phyloP scores from a whole-genome alignment of 2,797 vertebrate species.

The Rhyacichthys aspro region DNA sequence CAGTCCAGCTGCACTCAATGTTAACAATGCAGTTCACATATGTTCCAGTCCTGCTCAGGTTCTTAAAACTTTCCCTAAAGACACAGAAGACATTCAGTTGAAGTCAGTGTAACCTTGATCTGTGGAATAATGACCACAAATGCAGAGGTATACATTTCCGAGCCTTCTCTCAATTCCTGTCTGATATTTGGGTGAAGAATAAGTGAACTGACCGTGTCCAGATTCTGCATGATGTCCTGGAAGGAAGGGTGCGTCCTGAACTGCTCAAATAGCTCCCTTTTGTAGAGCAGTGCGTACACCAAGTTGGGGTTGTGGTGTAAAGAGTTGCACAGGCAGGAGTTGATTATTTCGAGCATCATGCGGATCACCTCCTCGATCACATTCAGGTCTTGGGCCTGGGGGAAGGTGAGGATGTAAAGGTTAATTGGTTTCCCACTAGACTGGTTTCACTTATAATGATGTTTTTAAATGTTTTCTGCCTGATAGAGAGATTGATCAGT shows the following conservation, averaged over 20 bases:
- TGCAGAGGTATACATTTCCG: background rate
- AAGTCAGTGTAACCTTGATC: conserved; percentile 40
- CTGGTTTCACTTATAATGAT: conserved; percentile 63
- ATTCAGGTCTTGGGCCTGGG: conserved; percentile 93
- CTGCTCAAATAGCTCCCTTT: conserved; percentile 96
- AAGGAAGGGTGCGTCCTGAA: conserved; percentile 95
- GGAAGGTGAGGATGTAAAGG: conserved; percentile 65
- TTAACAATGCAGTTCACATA: conserved; percentile 44
- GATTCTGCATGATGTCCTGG: conserved; percentile 99
- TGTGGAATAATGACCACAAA: conserved; percentile 30
- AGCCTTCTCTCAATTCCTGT: conserved; percentile 1
- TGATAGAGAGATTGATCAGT: conserved; percentile 43
- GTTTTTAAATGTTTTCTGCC: conserved; percentile 58
- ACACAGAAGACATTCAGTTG: conserved; percentile 24
- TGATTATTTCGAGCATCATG: conserved; percentile 99
- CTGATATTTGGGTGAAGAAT: conserved; percentile 1
- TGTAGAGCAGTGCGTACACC: conserved; percentile 95
- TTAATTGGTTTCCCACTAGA: conserved; percentile 74
- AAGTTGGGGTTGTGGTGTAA: conserved; percentile 98
- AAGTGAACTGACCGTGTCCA: conserved; percentile 88
- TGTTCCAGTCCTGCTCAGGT: conserved; percentile 18
- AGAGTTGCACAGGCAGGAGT: conserved; percentile 94
- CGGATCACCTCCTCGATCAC: conserved; percentile 99
- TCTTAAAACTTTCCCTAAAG: conserved; percentile 40
- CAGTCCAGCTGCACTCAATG: conserved; percentile 30